Percentiles rank a stretch among this genome's conserved stretches.
phyloP scores from a whole-genome alignment of 1,140 invertebrate genomes.

The Drosophila kikkawai region DNA sequence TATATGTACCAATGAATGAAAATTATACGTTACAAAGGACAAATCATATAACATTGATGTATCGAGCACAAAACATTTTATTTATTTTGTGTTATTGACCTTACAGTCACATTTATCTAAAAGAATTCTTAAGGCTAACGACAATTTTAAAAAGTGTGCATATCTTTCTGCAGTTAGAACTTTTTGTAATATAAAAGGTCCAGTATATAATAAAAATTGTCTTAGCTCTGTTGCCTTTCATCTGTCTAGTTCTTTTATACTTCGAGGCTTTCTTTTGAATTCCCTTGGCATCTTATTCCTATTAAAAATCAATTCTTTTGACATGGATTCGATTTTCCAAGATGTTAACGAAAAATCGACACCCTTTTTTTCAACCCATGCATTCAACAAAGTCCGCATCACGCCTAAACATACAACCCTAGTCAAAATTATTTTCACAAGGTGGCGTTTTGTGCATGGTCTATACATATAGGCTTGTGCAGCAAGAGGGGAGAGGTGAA shows the following conservation, averaged over 20 bases:
- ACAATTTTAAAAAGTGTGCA: background rate
- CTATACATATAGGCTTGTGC: too few species aligned
- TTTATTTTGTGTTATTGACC: slow-evolving; percentile 26
- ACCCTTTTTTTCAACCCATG: background rate
- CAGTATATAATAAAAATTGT: slow-evolving; percentile 49
- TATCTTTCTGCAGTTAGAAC: too few species aligned
- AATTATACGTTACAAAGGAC: slow-evolving; percentile 33
- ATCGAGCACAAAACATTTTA: slow-evolving; percentile 24
- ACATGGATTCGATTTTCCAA: background rate
- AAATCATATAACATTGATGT: slow-evolving; percentile 32
- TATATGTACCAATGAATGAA: slow-evolving; percentile 44
- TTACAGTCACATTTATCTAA: slow-evolving; percentile 4
- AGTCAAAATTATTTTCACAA: too few species aligned
- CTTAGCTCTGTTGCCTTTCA: slow-evolving; percentile 53
- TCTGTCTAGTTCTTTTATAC: slow-evolving; percentile 38
- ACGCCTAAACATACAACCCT: background rate
- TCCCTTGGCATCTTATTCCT: too few species aligned
- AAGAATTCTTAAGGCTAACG: background rate
- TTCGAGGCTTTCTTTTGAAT: too few species aligned
- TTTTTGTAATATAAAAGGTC: slow-evolving; percentile 26
- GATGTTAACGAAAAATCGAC: background rate
- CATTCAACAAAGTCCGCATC: background rate
- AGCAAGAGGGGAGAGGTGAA: too few species aligned
- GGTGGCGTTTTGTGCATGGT: too few species aligned
- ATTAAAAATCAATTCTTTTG: too few species aligned